Percentiles rank a stretch among this genome's conserved stretches.
phyloP scores from a whole-genome alignment of 2,888 invertebrate genomes.

The Ormyrus pomaceus region DNA sequence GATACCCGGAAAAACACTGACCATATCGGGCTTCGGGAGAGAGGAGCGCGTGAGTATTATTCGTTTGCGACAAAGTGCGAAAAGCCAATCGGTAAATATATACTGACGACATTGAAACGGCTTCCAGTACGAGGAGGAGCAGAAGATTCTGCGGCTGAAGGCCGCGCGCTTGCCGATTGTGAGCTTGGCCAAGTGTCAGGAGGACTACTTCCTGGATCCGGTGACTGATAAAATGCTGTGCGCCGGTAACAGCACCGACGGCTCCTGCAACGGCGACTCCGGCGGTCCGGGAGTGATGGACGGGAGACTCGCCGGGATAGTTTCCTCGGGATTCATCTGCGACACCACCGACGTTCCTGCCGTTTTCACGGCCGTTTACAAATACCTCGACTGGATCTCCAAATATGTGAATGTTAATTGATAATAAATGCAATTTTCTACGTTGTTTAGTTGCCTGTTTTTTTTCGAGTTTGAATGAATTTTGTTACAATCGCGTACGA shows the following conservation, averaged over 20 bases:
- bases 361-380: conserved; percentile 22
- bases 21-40: conserved; percentile 31
- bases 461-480: no score
- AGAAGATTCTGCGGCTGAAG: conserved; percentile 14
- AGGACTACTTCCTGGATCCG: conserved; percentile 30
- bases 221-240: conserved; percentile 30
- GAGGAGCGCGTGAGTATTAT: background rate
- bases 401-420: conserved; percentile 1
- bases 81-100: no score
- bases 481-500: no score
- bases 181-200: conserved; percentile 9
- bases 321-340: conserved; percentile 33
- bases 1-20: conserved; percentile 2
- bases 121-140: background rate
- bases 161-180: conserved; percentile 10
- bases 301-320: conserved; percentile 9
- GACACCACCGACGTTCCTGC: conserved; percentile 21
- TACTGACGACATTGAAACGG: no score
- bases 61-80: no score
- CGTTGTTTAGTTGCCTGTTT: no score
- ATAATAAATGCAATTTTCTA: no score
- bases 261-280: conserved; percentile 43
- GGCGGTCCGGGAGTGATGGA: conserved; percentile 36
- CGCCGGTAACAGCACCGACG: conserved; percentile 8
- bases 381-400: conserved; percentile 21